Evolutionary conservation across 2,888 invertebrate species (phyloP).

Genomic region (Halocaridina rubra): DNA sequence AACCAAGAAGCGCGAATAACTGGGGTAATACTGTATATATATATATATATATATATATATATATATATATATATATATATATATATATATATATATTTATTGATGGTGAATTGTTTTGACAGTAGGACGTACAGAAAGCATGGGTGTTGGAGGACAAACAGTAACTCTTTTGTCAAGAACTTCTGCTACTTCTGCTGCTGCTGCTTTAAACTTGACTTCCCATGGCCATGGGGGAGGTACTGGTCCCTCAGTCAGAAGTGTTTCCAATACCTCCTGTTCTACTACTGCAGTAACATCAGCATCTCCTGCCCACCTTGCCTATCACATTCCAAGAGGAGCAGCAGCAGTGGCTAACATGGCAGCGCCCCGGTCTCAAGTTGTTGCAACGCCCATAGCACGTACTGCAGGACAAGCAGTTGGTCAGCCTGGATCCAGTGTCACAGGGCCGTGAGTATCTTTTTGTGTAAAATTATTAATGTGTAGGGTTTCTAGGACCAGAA

Average conservation of each 20-base stretch:
- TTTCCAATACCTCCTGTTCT: conserved; percentile 14
- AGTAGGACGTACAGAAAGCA: conserved; percentile 44
- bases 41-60: too few relatives aligned
- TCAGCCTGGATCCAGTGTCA: conserved; percentile 27
- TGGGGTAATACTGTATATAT: too few relatives aligned
- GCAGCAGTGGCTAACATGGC: conserved; percentile 63
- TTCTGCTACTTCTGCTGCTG: conserved; percentile 28
- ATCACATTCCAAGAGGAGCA: conserved; percentile 62
- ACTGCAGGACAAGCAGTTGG: conserved; percentile 36
- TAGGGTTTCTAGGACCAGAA: too few relatives aligned
- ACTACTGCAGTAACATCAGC: conserved; percentile 24
- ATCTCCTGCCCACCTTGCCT: conserved; percentile 11
- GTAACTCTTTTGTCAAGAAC: conserved; percentile 38
- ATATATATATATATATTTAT: too few relatives aligned
- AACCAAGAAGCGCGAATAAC: too few relatives aligned
- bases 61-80: too few relatives aligned
- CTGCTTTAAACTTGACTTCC: conserved; percentile 40
- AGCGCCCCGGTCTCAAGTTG: conserved; percentile 47
- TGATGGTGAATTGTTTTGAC: too few relatives aligned
- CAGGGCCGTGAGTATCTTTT: conserved; percentile 55
- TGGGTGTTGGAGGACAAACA: conserved; percentile 52
- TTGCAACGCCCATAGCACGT: conserved; percentile 50
- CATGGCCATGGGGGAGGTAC: conserved; percentile 23
- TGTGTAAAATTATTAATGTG: too few relatives aligned
- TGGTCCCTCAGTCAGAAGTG: conserved; percentile 37